phyloP scores from a whole-genome alignment of 2,888 invertebrate genomes.

The Stegana nigrithorax region DNA sequence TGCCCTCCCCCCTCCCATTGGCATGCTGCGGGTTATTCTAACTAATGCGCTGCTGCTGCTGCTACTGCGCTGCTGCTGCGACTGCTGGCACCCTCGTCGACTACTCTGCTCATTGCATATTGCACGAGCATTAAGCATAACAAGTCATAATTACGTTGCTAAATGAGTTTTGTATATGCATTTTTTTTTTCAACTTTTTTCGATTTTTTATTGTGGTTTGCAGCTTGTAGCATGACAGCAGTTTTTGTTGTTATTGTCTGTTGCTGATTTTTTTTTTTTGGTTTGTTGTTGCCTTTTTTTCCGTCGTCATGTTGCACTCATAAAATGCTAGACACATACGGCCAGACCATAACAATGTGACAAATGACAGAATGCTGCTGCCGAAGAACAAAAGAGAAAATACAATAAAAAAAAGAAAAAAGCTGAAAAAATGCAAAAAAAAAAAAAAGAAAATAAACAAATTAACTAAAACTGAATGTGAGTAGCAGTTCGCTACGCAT shows the following conservation, averaged over 20 bases:
- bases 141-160: conserved; percentile 11
- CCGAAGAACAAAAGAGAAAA: neutral
- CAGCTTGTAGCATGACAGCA: neutral
- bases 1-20: no score
- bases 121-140: conserved; percentile 6
- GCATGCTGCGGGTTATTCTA: neutral
- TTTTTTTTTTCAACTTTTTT: neutral
- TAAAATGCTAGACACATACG: conserved; percentile 10
- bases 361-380: conserved; percentile 3
- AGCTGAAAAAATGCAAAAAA: neutral
- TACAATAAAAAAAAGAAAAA: neutral
- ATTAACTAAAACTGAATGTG: no score
- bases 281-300: neutral
- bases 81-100: neutral
- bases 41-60: neutral
- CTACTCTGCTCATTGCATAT: conserved; percentile 10
- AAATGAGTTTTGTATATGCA: no score
- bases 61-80: neutral
- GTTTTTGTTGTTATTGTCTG: conserved; percentile 1
- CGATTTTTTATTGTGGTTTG: neutral
- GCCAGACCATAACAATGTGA: neutral
- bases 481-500: no score
- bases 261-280: neutral
- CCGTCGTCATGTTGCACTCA: conserved; percentile 12
- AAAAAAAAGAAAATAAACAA: neutral